Conservation (phyloP, 64 coral and sea anemone genomes). For the Dendrophyllia cribrosa region DNA sequence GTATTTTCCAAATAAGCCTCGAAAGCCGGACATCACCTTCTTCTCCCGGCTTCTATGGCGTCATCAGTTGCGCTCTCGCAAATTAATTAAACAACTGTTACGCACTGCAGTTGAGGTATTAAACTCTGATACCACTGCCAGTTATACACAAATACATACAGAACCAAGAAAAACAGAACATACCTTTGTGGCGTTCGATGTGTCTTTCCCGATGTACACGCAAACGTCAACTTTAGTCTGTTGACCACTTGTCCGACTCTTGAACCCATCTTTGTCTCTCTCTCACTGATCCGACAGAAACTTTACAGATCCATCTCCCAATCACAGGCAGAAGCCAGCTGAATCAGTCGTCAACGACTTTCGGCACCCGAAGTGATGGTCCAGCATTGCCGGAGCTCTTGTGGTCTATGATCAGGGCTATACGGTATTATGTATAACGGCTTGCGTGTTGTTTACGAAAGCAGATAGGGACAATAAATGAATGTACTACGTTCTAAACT, state of each 20-base stretch:
- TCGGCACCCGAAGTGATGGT: too few species aligned
- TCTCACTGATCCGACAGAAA: neutral
- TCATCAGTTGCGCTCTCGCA: too few species aligned
- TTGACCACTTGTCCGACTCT: constrained; percentile 21
- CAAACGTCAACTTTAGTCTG: constrained; percentile 24
- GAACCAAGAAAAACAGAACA: neutral
- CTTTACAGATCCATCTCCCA: neutral
- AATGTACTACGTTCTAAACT: neutral
- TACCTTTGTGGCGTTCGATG: neutral
- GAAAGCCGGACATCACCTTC: too few species aligned
- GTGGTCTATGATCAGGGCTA: neutral
- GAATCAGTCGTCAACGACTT: too few species aligned
- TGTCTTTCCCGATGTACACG: constrained; percentile 18
- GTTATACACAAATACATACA: neutral
- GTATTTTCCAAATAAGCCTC: too few species aligned
- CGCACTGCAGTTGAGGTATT: too few species aligned
- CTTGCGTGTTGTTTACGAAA: neutral
- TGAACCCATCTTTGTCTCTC: constrained; percentile 2
- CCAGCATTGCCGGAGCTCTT: too few species aligned
- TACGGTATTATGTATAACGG: neutral
- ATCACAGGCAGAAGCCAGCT: neutral
- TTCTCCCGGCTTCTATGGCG: too few species aligned
- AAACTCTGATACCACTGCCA: neutral
- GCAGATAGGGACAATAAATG: neutral
- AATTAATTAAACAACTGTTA: too few species aligned